Evolutionary conservation across 2,113 vertebrate genomes (phyloP).

Genomic region (Puffinus mauretanicus): DNA sequence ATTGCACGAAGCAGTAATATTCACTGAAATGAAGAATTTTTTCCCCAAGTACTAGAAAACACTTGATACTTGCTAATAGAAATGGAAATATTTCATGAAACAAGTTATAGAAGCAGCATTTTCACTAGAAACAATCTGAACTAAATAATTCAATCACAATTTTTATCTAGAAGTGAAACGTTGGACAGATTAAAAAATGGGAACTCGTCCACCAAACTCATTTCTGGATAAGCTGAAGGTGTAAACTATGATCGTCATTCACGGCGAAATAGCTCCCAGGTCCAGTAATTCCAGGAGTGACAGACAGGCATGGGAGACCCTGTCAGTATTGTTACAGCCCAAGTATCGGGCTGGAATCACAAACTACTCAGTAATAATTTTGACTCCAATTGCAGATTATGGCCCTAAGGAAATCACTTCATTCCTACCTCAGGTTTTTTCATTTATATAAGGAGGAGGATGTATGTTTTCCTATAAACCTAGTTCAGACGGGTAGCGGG

Average conservation of each 20-base stretch:
- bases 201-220: not conserved
- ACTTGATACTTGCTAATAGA: conserved; percentile 11
- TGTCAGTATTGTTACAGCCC: not conserved
- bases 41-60: not conserved
- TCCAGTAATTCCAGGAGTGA: not conserved
- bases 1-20: not conserved
- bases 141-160: conserved; percentile 42
- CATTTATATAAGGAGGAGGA: not conserved
- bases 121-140: conserved; percentile 17
- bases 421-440: not conserved
- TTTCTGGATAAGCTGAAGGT: not conserved
- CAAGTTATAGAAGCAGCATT: not conserved
- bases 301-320: not conserved
- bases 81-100: conserved; percentile 20
- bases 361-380: not conserved
- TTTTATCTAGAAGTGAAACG: not conserved
- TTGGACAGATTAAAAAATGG: not conserved
- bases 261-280: not conserved
- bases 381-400: not conserved
- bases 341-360: not conserved
- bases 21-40: not conserved
- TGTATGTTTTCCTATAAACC: not conserved
- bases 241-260: not conserved
- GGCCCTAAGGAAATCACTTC: conserved; percentile 26
- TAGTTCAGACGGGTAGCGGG: not conserved